These are phyloP conservation scores for Ctenopoma multispine DNA, from an alignment of 2,797 vertebrate genomes.

Conservation along the genomic window DNA sequence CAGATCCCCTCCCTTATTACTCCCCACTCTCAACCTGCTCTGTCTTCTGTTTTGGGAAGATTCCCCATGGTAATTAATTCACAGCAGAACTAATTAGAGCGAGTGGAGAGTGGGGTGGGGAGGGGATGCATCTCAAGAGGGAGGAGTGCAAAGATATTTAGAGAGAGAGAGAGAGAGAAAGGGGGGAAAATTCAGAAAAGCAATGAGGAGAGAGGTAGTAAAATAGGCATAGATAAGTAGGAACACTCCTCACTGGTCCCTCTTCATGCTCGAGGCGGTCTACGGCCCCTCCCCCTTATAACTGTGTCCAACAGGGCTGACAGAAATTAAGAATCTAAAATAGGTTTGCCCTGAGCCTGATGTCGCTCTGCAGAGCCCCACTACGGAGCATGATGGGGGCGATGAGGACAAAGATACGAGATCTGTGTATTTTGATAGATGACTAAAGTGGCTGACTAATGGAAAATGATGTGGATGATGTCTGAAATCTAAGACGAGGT, in stretches of 20 bases:
- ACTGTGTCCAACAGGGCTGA: conserved; percentile 53
- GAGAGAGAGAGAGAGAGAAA: conserved; percentile 39
- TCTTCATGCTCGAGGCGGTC: conserved; percentile 3
- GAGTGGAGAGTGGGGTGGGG: conserved; percentile 7
- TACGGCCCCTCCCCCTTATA: neutral
- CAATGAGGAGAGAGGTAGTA: conserved; percentile 10
- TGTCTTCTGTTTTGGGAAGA: conserved; percentile 74
- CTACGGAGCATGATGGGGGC: conserved; percentile 17
- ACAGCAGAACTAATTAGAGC: conserved; percentile 78
- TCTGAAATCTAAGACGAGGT: conserved; percentile 49
- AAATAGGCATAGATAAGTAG: conserved; percentile 15
- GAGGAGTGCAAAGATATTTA: conserved; percentile 57
- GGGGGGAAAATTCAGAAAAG: conserved; percentile 29
- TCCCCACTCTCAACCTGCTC: conserved; percentile 32
- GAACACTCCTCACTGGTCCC: conserved; percentile 18
- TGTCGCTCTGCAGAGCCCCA: conserved; percentile 37
- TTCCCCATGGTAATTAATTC: conserved; percentile 76
- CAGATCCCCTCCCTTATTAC: conserved; percentile 62
- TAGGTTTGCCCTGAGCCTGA: conserved; percentile 48
- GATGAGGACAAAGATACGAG: conserved; percentile 53
- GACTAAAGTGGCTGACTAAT: conserved; percentile 53
- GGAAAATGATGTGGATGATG: conserved; percentile 57
- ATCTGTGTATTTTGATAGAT: conserved; percentile 48
- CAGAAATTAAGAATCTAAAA: conserved; percentile 54
- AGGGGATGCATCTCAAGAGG: conserved; percentile 36